phyloP scores from a whole-genome alignment of 2,888 invertebrate genomes.

The Aethes cnicana region DNA sequence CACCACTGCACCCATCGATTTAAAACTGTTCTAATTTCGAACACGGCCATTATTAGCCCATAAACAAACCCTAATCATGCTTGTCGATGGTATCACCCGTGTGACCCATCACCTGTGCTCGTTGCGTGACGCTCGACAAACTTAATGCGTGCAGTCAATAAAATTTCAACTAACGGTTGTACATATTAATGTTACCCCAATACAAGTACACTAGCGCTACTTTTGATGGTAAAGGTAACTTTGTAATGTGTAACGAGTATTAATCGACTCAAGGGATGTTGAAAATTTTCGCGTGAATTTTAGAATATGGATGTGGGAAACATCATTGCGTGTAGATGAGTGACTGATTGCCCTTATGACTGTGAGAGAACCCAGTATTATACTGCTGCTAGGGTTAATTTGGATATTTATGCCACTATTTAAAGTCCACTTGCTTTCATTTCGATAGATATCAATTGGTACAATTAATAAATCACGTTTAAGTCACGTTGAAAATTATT shows the following conservation, averaged over 20 bases:
- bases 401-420: not conserved
- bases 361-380: conserved; percentile 20
- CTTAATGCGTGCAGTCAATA: not conserved
- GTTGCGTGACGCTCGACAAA: conserved; percentile 52
- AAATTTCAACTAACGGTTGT: not conserved
- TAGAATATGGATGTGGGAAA: conserved; percentile 22
- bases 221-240: not conserved
- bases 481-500: not conserved
- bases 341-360: conserved; percentile 24
- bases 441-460: not conserved
- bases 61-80: conserved; percentile 36
- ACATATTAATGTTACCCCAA: not conserved
- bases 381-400: not conserved
- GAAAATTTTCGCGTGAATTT: conserved; percentile 19
- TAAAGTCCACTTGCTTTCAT: too few species aligned
- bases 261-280: conserved; percentile 18
- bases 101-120: conserved; percentile 64
- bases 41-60: conserved; percentile 22
- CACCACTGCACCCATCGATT: conserved; percentile 8
- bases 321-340: conserved; percentile 24
- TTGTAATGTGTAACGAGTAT: conserved; percentile 13
- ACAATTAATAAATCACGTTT: not conserved
- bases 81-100: conserved; percentile 49
- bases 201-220: not conserved
- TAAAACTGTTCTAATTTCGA: conserved; percentile 5